Evolutionary conservation across 1,140 invertebrate species (phyloP), one percentile per base, ranked within the genome.

Genomic region (Cydia pomonella): DNA sequence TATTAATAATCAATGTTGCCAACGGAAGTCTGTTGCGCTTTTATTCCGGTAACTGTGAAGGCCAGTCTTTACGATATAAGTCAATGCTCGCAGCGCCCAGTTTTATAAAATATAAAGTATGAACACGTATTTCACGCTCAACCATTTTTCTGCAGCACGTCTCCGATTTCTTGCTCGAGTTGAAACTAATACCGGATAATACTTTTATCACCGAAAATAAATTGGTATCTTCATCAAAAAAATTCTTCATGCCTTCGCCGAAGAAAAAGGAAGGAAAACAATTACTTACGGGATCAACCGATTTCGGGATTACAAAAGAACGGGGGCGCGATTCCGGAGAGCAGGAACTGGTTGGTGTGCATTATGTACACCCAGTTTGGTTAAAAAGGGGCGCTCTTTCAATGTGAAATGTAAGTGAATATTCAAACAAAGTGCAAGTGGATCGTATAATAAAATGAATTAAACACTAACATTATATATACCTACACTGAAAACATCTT

Each of bases 201-300:
- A 38, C 29, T 38, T 38, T 33, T 38, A 38, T 69, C 33, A 69
- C 29, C 29, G 29, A 33, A 66, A 69, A 33, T 18, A 33, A 69
- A 69, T 69, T 33, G 64, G 53, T 59, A 0, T 33, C 64, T 69
- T 69, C 27, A 69, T 69, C 64, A 69, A 69, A 69, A 66, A 66
- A 7, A 12, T 33, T 33, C 64, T 29, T 69, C 33, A 69, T 41
- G 64, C 18, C 25, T 18, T 18, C n/a, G 64, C 16, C 16, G 29
- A 29, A 33, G 64, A 21, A 69, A 66, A 69, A 33, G 21, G 63
- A 29, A 69, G 16, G 33, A 69, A 69, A 69, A 69, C 64, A 69
- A 69, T 69, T 69, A 69, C 27, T 69, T 69, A 69, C 16, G 7
- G 64, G 64, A 69, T 41, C 64, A 69, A 33, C 27, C 64, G 64